Base-by-base conservation (phyloP, 2,797 vertebrate species). In the Aythya fuligula region DNA sequence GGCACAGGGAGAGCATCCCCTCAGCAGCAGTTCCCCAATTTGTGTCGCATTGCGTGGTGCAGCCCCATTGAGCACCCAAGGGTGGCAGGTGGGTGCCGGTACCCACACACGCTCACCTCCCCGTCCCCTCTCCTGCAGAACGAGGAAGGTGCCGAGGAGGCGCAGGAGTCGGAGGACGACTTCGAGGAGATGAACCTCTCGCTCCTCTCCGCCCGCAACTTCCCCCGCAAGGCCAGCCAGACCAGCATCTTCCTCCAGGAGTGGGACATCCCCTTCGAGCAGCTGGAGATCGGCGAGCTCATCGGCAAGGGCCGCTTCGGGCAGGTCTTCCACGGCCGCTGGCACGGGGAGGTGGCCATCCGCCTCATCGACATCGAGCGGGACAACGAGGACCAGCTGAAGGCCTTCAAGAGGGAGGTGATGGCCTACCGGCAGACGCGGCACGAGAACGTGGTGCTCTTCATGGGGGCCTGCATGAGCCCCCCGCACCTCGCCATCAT, bases 231-330 rank as follows among this genome's bases (percentile, higher is more conserved):
- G 97, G 99, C 98, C 97, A 99, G 99, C 97, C 99, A 99, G 98
- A 99, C 99, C 96, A 99, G 99, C 98, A 99, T 99, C 98, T 99
- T 99, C 97, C 98, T 99, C 75, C 99, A 99, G 98, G 99, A 99
- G 97, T 99, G 99, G 99, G 99, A 99, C 98, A 99, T 99, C 97
- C 99, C 99, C 16, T 99, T 99, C 1, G 99, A 99, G 98, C 99
- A 99, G 98, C 98, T 99, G 71, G 99, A 99, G 98, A 98, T 99
- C 0, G 99, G 99, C 0, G 99, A 99, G 97, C 99, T 99, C 96
- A 99, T 99, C 0, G 99, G 99, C 10, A 99, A 99, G 93, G 99
- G 99, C 2, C 99, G 99, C 94, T 99, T 99, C 0, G 99, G 99
- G 89, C 99, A 99, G 93, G 99, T 99, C 73, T 99, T 99, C 95